A percentile compares a stretch with the other conserved stretches of the same genome.
Evolutionary conservation across 2,888 invertebrate species (phyloP).

Genomic region (Drosophila eohydei): DNA sequence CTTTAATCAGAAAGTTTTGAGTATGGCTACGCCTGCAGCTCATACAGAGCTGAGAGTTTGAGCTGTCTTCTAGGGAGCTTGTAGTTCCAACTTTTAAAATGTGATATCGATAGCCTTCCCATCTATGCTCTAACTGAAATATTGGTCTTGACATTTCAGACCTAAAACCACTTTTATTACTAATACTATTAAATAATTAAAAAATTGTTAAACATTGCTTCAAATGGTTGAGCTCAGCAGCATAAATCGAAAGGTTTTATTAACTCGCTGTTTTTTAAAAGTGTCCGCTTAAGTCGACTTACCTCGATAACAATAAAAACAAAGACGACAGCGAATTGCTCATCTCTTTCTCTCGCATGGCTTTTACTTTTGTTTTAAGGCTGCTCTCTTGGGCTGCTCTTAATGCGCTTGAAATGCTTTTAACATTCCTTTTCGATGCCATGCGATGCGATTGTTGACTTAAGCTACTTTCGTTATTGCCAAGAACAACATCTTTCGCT

Average conservation of each 20-base stretch:
- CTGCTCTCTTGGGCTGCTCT: constrained; percentile 27
- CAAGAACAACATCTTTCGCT: constrained; percentile 68
- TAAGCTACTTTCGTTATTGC: constrained; percentile 75
- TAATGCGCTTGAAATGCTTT: constrained; percentile 67
- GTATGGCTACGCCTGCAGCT: too few species aligned
- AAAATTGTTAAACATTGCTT: not conserved
- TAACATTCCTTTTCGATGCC: constrained; percentile 69
- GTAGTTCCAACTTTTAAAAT: too few species aligned
- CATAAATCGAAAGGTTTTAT: not conserved
- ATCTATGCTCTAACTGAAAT: too few species aligned
- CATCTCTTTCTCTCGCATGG: constrained; percentile 23
- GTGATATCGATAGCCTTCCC: too few species aligned
- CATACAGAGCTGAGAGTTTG: too few species aligned
- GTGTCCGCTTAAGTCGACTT: constrained; percentile 24
- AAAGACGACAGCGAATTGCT: constrained; percentile 3
- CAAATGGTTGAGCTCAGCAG: not conserved
- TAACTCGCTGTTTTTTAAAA: constrained; percentile 15
- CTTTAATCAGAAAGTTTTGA: too few species aligned
- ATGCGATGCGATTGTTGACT: constrained; percentile 53
- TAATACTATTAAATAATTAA: not conserved
- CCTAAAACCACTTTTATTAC: too few species aligned
- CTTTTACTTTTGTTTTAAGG: constrained; percentile 74
- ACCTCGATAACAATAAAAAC: constrained; percentile 9
- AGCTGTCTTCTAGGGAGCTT: not conserved
- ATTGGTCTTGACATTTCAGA: too few species aligned